phyloP scores from a whole-genome alignment of 2,113 vertebrate genomes.

The Chamaea fasciata region DNA sequence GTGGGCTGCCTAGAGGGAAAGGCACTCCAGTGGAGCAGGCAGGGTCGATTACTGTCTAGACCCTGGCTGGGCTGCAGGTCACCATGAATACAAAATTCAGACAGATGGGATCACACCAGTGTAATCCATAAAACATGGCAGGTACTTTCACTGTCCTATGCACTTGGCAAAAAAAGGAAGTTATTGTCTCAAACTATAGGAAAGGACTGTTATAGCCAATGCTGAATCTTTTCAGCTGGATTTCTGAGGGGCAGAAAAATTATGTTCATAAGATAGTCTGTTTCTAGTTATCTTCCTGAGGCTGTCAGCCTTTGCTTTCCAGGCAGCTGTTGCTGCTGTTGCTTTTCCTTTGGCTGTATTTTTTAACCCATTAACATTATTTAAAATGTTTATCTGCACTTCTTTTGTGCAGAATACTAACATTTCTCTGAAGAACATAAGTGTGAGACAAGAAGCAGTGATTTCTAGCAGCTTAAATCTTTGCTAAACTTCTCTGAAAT shows the following conservation, averaged over 20 bases:
- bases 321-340: background rate
- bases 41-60: background rate
- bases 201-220: fast-evolving
- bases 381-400: background rate
- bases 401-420: background rate
- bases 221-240: background rate
- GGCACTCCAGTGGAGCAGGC: background rate
- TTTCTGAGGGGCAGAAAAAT: background rate
- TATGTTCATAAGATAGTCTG: background rate
- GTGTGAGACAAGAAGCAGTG: background rate
- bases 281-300: background rate
- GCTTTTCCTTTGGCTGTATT: background rate
- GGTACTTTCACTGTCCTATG: background rate
- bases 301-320: background rate
- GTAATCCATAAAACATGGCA: background rate
- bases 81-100: background rate
- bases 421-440: background rate
- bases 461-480: background rate
- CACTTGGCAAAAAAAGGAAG: background rate
- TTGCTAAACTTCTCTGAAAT: background rate
- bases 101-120: background rate
- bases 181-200: background rate
- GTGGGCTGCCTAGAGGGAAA: background rate
- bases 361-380: background rate
- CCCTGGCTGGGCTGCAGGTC: background rate